A percentile compares a stretch with the other conserved stretches of the same genome.
These are phyloP conservation scores for Charaxes varanes DNA, from an alignment of 1,140 invertebrate species.

Conservation along the genomic window DNA sequence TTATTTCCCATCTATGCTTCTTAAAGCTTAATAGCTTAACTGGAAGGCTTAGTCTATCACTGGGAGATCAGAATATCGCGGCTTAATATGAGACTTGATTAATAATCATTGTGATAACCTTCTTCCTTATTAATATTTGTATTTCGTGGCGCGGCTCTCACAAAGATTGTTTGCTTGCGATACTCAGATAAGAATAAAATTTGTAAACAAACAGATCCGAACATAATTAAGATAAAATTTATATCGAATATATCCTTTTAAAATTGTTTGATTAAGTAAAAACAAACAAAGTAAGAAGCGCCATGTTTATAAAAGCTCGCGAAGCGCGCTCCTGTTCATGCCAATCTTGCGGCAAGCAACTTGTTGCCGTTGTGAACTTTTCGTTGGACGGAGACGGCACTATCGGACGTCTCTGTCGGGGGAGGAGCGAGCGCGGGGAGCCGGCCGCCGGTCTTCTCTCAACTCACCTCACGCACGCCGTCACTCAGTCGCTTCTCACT, in stretches of 20 bases:
- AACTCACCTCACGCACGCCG: slow-evolving; percentile 45
- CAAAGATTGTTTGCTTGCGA: no score
- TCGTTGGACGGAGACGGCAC: slow-evolving; percentile 36
- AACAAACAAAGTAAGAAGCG: slow-evolving; percentile 67
- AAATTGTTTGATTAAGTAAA: slow-evolving; percentile 63
- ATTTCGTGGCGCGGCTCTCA: no score
- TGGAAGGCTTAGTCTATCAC: no score
- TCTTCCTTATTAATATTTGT: no score
- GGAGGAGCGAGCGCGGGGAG: slow-evolving; percentile 65
- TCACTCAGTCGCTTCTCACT: slow-evolving; percentile 56
- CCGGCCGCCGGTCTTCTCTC: slow-evolving; percentile 49
- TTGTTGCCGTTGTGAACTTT: slow-evolving; percentile 71
- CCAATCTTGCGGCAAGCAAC: slow-evolving; percentile 68
- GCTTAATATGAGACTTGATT: no score
- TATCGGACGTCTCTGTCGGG: slow-evolving; percentile 51
- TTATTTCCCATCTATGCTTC: no score
- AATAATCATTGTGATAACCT: no score
- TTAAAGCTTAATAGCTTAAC: no score
- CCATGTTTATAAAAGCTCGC: slow-evolving; percentile 72
- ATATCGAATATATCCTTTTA: slow-evolving; percentile 31
- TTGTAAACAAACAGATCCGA: no score
- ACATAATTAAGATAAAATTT: slow-evolving; percentile 2
- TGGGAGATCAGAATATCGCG: no score
- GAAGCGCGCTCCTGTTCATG: slow-evolving; percentile 70
- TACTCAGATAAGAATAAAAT: no score